Evolutionary conservation across 2,888 invertebrate species (phyloP), one percentile per base, ranked within the genome.

Genomic region (Julus scandinavius): DNA sequence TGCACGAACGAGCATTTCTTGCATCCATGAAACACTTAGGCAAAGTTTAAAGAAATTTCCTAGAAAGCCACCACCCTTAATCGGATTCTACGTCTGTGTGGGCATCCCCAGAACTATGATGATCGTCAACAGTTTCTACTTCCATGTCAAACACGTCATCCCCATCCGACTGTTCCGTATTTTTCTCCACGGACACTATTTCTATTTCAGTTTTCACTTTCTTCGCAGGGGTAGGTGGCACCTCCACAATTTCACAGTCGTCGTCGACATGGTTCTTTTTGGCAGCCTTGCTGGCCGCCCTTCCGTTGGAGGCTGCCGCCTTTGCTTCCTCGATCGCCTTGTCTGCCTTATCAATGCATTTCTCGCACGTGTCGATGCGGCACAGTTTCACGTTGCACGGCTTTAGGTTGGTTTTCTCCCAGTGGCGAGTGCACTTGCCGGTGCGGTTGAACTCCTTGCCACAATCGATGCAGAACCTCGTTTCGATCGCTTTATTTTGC

Each of bases 341-440:
- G 41, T 87, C 87, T 58, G 7, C 50, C 87, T 88, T 88, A 5
- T 38, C 84, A 11, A 63, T 80, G 84, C 90, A 90, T 84, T 90
- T 90, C 40, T 89, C 89, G 87, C 90, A 90, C 84, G 90, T 90
- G 85, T 90, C 90, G 54, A 90, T 90, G 17, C 90, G 90, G 87
- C 90, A 90, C 40, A 90, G 84, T 86, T 90, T 90, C 9, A 90
- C 89, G 54, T 88, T 63, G 85, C 90, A 90, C 17, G 89, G 88
- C 89, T 90, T 90, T 13, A 90, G 89, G 84, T 90, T 90, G 38
- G 87, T 89, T 63, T 89, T 88, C 41, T 89, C 89, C 85, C 90
- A 83, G 87, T 90, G 90, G 20, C 89, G 88, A 17, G 87, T 86
- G 87, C 90, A 89, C 86, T 86, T 86, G 29, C 40, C 58, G 38